A percentile compares a stretch with the other conserved stretches of the same genome.
These are phyloP conservation scores for Pyrochroa serraticornis DNA, from an alignment of 2,888 invertebrate species.

Conservation along the genomic window DNA sequence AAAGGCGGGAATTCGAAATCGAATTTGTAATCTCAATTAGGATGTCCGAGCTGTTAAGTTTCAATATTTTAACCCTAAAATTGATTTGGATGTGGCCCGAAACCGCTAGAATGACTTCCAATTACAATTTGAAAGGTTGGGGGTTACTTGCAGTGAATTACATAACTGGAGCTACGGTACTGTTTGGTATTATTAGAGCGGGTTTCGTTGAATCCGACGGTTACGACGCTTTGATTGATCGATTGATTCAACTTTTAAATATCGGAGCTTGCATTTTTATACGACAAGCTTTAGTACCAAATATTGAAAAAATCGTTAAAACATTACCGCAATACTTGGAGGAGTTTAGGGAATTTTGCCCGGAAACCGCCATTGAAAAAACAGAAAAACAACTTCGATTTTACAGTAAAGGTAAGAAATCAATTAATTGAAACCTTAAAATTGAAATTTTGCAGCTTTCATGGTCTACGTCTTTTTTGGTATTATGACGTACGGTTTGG, in stretches of 20 bases:
- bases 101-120: not conserved
- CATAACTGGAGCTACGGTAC: conserved; percentile 4
- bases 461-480: conserved; percentile 9
- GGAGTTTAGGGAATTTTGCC: conserved; percentile 5
- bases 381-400: conserved; percentile 1
- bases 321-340: not conserved
- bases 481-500: conserved; percentile 4
- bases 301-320: not conserved
- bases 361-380: not conserved
- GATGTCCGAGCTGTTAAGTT: conserved; percentile 21
- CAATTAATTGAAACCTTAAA: not conserved
- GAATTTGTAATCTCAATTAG: not conserved
- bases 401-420: conserved; percentile 6
- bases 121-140: conserved; percentile 3
- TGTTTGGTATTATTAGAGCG: conserved; percentile 6
- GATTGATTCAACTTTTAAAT: conserved; percentile 8
- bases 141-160: conserved; percentile 6
- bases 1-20: no score
- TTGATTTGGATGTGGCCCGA: conserved; percentile 29
- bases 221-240: conserved; percentile 8
- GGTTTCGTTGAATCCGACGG: conserved; percentile 8
- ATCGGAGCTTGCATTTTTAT: conserved; percentile 10
- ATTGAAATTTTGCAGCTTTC: conserved; percentile 7
- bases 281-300: conserved; percentile 9
- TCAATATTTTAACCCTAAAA: conserved; percentile 30